phyloP scores from a whole-genome alignment of 2,888 invertebrate genomes.

The Stenichneumon culpator region DNA sequence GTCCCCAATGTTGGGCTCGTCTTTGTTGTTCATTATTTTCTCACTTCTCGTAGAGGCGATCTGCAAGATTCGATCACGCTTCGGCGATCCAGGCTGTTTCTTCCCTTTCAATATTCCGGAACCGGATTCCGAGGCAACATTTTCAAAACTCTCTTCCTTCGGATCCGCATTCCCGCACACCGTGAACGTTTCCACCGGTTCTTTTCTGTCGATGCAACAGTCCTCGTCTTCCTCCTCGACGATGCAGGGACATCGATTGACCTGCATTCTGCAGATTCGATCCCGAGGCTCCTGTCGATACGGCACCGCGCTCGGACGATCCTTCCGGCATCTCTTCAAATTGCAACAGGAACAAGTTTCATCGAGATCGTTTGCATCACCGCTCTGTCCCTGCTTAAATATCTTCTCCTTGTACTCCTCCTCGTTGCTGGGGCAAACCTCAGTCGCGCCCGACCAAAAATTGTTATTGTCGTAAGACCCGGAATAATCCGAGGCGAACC shows the following conservation, averaged over 20 bases:
- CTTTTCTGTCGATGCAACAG: conserved; percentile 30
- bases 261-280: neutral
- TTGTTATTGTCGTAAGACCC: conserved; percentile 29
- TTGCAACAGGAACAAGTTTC: conserved; percentile 37
- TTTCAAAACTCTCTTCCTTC: conserved; percentile 5
- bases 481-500: neutral
- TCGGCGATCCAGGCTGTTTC: neutral
- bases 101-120: conserved; percentile 5
- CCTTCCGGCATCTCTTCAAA: conserved; percentile 20
- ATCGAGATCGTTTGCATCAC: neutral
- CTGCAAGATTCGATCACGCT: neutral
- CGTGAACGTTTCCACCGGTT: conserved; percentile 33
- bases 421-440: conserved; percentile 3
- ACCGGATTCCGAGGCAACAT: neutral
- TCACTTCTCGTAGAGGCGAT: conserved; percentile 16
- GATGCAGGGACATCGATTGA: conserved; percentile 66
- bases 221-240: conserved; percentile 70
- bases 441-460: neutral
- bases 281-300: conserved; percentile 32
- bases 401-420: neutral
- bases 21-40: neutral
- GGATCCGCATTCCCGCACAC: conserved; percentile 14
- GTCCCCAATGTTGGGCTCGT: neutral
- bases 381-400: neutral
- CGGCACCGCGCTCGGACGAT: neutral